phyloP scores from a whole-genome alignment of 2,113 vertebrate genomes.

The Xerus inauris region DNA sequence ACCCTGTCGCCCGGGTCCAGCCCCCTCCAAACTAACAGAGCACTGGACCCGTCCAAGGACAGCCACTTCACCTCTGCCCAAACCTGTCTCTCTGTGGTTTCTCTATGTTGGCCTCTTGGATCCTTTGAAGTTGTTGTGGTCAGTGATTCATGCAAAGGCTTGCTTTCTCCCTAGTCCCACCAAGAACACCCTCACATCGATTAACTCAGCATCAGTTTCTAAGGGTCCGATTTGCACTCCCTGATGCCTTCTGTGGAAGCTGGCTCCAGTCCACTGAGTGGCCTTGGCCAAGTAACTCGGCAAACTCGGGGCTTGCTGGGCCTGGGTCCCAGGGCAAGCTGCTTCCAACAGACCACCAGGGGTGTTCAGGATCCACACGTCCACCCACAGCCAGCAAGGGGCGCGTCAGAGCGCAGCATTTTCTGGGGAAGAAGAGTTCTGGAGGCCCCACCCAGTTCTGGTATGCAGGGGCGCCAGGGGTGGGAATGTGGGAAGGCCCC shows the following conservation, averaged over 20 bases:
- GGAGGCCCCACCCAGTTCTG: accelerated
- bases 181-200: background rate
- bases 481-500: background rate
- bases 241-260: accelerated
- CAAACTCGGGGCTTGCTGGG: accelerated
- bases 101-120: background rate
- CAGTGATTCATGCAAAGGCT: background rate
- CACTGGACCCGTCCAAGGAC: accelerated
- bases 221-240: no score
- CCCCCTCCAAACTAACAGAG: background rate
- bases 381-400: background rate
- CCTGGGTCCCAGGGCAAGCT: background rate
- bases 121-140: background rate
- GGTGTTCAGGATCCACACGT: background rate
- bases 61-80: accelerated
- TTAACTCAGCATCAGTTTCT: background rate
- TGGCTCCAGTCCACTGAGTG: background rate
- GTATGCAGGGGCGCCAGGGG: background rate
- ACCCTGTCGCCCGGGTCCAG: background rate
- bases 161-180: background rate
- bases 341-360: background rate
- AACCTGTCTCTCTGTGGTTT: background rate
- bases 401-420: no score
- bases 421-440: accelerated
- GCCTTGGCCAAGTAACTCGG: accelerated